A percentile compares a stretch with the other conserved stretches of the same genome.
phyloP scores from a whole-genome alignment of 2,888 invertebrate genomes.

The Lycia hirtaria region DNA sequence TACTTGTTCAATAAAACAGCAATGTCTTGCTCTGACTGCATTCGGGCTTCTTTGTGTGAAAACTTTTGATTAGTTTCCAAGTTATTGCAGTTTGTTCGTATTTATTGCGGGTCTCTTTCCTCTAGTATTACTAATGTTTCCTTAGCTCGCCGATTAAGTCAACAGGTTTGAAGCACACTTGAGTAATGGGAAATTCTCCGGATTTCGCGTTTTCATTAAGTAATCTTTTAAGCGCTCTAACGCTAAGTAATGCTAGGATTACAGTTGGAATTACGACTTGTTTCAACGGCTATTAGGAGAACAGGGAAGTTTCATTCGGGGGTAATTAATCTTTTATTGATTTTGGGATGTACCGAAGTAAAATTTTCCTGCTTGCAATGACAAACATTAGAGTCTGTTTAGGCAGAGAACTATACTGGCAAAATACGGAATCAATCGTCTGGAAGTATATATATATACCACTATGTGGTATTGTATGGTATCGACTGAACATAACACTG shows the following conservation, averaged over 20 bases:
- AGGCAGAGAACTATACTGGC: no score
- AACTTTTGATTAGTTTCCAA: constrained; percentile 75
- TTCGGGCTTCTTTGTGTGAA: constrained; percentile 62
- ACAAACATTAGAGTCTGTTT: no score
- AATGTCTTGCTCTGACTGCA: constrained; percentile 64
- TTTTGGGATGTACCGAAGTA: not conserved
- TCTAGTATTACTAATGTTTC: constrained; percentile 19
- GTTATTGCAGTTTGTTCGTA: constrained; percentile 50
- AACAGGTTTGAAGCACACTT: constrained; percentile 27
- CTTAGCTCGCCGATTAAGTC: constrained; percentile 19
- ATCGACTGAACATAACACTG: no score
- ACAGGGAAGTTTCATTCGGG: constrained; percentile 9
- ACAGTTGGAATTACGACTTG: constrained; percentile 14
- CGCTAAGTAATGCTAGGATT: constrained; percentile 39
- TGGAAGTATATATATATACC: no score
- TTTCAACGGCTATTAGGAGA: constrained; percentile 18
- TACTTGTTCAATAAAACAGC: constrained; percentile 68
- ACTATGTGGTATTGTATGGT: no score
- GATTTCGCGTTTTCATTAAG: constrained; percentile 33
- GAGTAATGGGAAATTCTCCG: constrained; percentile 28
- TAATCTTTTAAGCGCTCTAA: constrained; percentile 39
- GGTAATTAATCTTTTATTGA: constrained; percentile 15
- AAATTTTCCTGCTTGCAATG: not conserved
- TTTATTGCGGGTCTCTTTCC: constrained; percentile 36
- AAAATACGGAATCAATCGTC: no score